Evolutionary conservation across 2,888 invertebrate species (phyloP), one percentile per base, ranked within the genome.

Genomic region (Minunthozetes semirufus): DNA sequence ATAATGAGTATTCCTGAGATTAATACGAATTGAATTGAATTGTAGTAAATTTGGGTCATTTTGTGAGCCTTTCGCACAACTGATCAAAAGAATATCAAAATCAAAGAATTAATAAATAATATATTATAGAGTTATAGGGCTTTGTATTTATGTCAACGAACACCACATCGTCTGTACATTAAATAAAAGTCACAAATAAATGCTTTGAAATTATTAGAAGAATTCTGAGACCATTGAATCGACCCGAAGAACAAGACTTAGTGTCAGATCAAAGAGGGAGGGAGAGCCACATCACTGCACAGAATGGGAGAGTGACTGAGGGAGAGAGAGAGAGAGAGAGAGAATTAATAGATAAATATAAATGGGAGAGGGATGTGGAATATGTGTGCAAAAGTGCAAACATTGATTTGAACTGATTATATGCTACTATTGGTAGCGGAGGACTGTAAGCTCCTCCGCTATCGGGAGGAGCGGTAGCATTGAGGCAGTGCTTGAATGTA

Each of bases 331-430:
- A 59, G 59, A 59, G 59, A 59, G 59, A 59, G 59, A 15, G 29
- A 59, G 59, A 56, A 42, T 42, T 42, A 42, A 42, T 42, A 42
- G 42, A 42, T 42, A 42, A 42, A 42, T 33, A 42, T 42, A 42
- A 42, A 42, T 42, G 42, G 42, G 59, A 29, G 27, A 29, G 59
- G 27, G 27, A 29, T 59, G 59, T 59, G 22, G 66, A 13, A 63
- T 63, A 33, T 33, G 33, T 33, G 63, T 33, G 33, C 33, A 42
- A 42, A 42, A 42, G 42, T 42, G 42, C 66, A 66, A 66, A 66
- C 66, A 66, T 66, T 66, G 66, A 66, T 66, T 63, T 38, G n/a
- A 15, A 13, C 25, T 66, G 38, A 66, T 66, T 42, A 66, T 19
- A 19, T 4, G 66, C 42, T 66, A 38, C 66, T 42, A 66, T 66